These are phyloP conservation scores for Picathartes gymnocephalus DNA, from an alignment of 2,113 vertebrate species.

Conservation along the genomic window DNA sequence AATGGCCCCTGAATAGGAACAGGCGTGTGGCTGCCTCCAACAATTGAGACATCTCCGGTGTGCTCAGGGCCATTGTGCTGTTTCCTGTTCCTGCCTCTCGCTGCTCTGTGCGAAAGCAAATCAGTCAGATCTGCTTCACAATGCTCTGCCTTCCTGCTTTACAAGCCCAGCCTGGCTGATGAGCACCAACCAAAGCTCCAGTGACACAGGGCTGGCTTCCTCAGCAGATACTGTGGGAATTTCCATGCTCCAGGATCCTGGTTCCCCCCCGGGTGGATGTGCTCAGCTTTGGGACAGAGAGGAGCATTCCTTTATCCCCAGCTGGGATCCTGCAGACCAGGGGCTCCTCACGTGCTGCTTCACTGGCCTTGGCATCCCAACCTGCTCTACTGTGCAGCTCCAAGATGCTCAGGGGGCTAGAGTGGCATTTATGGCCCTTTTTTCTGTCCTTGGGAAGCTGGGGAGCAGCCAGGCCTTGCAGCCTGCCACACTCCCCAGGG, in stretches of 20 bases:
- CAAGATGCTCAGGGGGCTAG: background rate
- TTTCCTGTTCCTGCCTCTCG: slow-evolving; percentile 65
- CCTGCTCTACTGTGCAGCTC: fast-evolving
- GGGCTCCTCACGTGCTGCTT: background rate
- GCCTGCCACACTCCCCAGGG: background rate
- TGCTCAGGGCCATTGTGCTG: slow-evolving; percentile 62
- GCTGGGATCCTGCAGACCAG: background rate
- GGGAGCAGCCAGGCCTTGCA: background rate
- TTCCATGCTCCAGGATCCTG: background rate
- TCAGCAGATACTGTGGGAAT: slow-evolving; percentile 39
- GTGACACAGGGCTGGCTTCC: background rate
- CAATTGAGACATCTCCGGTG: slow-evolving; percentile 70
- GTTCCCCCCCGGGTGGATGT: background rate
- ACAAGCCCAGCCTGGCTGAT: background rate
- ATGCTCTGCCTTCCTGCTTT: slow-evolving; percentile 64
- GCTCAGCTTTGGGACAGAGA: background rate
- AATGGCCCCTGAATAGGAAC: slow-evolving; percentile 50
- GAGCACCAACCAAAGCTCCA: slow-evolving; percentile 19
- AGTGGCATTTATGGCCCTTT: background rate
- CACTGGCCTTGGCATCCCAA: background rate
- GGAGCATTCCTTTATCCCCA: background rate
- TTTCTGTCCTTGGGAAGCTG: background rate
- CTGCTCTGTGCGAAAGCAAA: slow-evolving; percentile 30
- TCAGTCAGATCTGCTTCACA: slow-evolving; percentile 36
- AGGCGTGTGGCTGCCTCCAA: slow-evolving; percentile 56